Evolutionary conservation across 2,113 vertebrate genomes (phyloP).

Genomic region (Cardinalis cardinalis): DNA sequence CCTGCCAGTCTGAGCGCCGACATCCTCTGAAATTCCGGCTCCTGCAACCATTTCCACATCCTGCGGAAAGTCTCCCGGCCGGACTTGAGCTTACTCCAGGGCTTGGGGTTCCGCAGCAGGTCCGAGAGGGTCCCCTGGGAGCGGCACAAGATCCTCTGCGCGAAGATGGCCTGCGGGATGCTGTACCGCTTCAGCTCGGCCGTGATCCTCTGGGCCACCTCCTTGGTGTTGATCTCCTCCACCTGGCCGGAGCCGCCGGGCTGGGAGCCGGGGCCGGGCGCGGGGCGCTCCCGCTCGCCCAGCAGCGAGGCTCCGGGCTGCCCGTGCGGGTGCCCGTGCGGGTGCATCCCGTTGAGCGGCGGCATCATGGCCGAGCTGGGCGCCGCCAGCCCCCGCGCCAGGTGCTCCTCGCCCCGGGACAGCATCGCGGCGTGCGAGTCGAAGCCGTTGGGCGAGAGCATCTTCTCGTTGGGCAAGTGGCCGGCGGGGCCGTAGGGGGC

Average conservation of each 20-base stretch:
- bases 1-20: conserved; percentile 96
- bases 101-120: conserved; percentile 96
- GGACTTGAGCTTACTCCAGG: conserved; percentile 99
- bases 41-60: conserved; percentile 99
- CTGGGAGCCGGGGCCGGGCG: conserved; percentile 74
- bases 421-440: conserved; percentile 92
- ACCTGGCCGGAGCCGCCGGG: conserved; percentile 84
- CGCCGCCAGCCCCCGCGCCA: conserved; percentile 84
- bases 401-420: conserved; percentile 88
- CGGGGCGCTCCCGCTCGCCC: conserved; percentile 81
- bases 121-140: conserved; percentile 97
- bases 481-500: conserved; percentile 84
- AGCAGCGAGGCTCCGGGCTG: conserved; percentile 83
- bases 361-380: conserved; percentile 87
- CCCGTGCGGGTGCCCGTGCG: conserved; percentile 84
- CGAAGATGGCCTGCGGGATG: conserved; percentile 98
- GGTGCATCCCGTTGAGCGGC: conserved; percentile 85
- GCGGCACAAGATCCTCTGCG: conserved; percentile 95
- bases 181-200: conserved; percentile 98
- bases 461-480: conserved; percentile 91
- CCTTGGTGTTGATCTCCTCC: conserved; percentile 98
- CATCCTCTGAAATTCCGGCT: conserved; percentile 98
- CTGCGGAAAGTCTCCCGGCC: conserved; percentile 96
- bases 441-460: conserved; percentile 90
- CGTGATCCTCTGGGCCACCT: conserved; percentile 95